These are phyloP conservation scores for Pristionchus pacificus DNA, from an alignment of 1,140 invertebrate species.

Conservation along the genomic window DNA sequence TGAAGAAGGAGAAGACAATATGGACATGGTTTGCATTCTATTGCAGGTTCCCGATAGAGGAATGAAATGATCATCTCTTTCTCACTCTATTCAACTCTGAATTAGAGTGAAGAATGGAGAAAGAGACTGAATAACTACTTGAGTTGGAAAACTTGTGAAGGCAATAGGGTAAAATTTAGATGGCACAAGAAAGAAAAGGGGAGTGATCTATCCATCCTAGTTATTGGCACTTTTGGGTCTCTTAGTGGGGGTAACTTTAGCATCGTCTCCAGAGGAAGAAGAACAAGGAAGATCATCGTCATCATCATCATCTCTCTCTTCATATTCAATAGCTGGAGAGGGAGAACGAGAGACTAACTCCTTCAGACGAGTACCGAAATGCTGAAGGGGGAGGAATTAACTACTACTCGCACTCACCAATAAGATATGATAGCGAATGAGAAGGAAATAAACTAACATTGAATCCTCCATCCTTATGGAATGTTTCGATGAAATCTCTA, in stretches of 20 bases:
- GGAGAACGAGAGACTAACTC: conserved; percentile 41
- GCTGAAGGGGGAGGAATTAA: conserved; percentile 19
- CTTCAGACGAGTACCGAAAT: conserved; percentile 31
- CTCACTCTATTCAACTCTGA: no score
- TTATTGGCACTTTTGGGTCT: no score
- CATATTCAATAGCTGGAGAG: conserved; percentile 36
- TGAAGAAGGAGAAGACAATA: no score
- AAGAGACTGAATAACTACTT: no score
- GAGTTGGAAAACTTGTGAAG: not conserved
- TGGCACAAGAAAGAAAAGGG: not conserved
- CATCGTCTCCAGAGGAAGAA: no score
- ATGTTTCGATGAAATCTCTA: conserved; percentile 52
- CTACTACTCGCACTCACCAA: conserved; percentile 17
- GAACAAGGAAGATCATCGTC: conserved; percentile 4
- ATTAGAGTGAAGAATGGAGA: no score
- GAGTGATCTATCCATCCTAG: not conserved
- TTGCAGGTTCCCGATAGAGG: no score
- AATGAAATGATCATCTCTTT: no score
- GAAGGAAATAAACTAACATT: conserved; percentile 22
- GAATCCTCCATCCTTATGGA: conserved; percentile 49
- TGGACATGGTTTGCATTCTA: no score
- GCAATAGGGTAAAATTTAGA: not conserved
- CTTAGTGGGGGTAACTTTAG: no score
- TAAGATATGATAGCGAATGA: not conserved
- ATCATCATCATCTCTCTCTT: conserved; percentile 9